These are phyloP conservation scores for Diloba caeruleocephala DNA, from an alignment of 2,888 invertebrate genomes.

Conservation along the genomic window DNA sequence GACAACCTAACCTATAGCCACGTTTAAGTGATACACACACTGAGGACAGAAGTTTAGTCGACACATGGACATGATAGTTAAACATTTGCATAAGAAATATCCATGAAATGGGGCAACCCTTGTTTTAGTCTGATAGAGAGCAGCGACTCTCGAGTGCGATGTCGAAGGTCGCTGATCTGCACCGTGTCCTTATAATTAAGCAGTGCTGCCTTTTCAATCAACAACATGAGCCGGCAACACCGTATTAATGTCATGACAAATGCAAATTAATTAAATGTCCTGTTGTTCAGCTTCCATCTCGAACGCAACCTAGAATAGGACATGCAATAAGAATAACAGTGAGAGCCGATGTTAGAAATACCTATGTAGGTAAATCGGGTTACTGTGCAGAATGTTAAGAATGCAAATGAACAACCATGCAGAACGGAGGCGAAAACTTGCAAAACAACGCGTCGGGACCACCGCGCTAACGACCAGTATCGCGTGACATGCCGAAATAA, in stretches of 20 bases:
- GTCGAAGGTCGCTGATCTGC: constrained; percentile 67
- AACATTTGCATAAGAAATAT: constrained; percentile 84
- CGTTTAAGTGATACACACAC: constrained; percentile 81
- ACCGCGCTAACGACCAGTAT: constrained; percentile 68
- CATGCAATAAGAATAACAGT: constrained; percentile 82
- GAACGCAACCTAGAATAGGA: constrained; percentile 79
- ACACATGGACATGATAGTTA: constrained; percentile 88
- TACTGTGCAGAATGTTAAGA: constrained; percentile 86
- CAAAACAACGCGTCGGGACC: constrained; percentile 76
- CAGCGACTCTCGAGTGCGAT: constrained; percentile 68
- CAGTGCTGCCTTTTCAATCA: constrained; percentile 64
- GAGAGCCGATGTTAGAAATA: constrained; percentile 79
- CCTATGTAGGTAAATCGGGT: constrained; percentile 83
- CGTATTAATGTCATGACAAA: constrained; percentile 70
- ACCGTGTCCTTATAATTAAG: constrained; percentile 72
- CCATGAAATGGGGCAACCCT: constrained; percentile 90
- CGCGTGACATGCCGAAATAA: constrained; percentile 60
- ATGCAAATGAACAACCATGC: constrained; percentile 88
- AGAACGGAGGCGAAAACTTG: constrained; percentile 82
- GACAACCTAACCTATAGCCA: constrained; percentile 81
- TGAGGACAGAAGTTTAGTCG: constrained; percentile 84
- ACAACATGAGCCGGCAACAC: constrained; percentile 65
- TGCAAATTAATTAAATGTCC: constrained; percentile 70
- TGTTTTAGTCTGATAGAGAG: constrained; percentile 80
- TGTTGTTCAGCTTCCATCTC: constrained; percentile 70